Percentiles rank a stretch among this genome's conserved stretches.
Conservation (phyloP, 2,797 vertebrate species). For the Crocidura indochinensis region DNA sequence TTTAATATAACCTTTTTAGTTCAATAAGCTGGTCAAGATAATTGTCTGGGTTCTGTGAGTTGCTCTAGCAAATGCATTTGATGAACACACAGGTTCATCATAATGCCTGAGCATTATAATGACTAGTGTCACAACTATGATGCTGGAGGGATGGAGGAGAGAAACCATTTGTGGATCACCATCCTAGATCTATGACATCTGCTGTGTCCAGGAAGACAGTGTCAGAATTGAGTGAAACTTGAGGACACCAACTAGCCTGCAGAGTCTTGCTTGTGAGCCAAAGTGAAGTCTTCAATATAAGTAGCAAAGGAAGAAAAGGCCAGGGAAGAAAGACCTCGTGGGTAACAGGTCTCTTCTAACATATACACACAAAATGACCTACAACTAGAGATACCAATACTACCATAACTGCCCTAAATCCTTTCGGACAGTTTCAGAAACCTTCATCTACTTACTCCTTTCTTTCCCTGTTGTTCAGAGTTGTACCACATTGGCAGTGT, state of each 20-base stretch:
- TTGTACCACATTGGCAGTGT: neutral
- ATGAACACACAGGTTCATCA: neutral
- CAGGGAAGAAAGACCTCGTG: neutral
- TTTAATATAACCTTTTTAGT: neutral
- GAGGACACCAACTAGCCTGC: neutral
- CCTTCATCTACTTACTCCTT: neutral
- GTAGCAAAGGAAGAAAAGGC: neutral
- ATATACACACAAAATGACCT: too few relatives aligned
- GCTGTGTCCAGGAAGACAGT: neutral
- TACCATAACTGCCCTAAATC: neutral
- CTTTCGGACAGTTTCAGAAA: slow-evolving; percentile 3
- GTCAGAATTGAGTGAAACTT: neutral
- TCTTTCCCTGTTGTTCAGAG: neutral
- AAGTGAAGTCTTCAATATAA: neutral
- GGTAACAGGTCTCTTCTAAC: neutral
- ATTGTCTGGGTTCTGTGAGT: neutral
- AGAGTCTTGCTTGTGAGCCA: neutral
- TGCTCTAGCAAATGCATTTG: neutral
- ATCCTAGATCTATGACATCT: neutral
- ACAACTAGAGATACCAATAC: neutral
- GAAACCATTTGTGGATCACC: too few relatives aligned
- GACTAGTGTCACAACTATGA: neutral
- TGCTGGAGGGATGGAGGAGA: too few relatives aligned
- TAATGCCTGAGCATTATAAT: neutral
- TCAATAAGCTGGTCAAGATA: neutral